Evolutionary conservation across 2,797 vertebrate genomes (phyloP), one percentile per base, ranked within the genome.

Genomic region (Anabas testudineus): DNA sequence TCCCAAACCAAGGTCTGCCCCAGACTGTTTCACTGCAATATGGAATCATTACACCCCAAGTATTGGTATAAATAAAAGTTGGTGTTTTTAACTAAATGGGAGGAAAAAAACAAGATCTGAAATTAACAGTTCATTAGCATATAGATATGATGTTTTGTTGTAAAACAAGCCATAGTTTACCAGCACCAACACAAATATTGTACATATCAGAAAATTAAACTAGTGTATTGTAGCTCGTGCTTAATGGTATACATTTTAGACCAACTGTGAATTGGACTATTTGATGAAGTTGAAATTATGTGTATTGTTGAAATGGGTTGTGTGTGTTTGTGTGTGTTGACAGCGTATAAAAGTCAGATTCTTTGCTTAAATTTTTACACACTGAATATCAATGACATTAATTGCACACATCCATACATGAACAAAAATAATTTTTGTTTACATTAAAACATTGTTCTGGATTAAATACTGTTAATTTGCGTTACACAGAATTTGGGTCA

Each of bases 71-170:
- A 82, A 77, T 90, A 79, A 86, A 87, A 30, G 69, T 79, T 86
- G 90, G 89, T 92, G 83, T 86, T 82, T 92, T 89, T 81, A n/a
- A 78, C 74, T 83, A 10, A 88, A 82, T 48, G 87, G 91, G 91
- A 92, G 91, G 90, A 91, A 90, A 92, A 88, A 91, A 92, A 91
- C 88, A 89, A 76, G 78, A 79, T 83, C 81, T 89, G 67, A 89
- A 80, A 84, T 77, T 7, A 28, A 63, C 10, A 12, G 10, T 61
- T 57, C 0, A 28, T 41, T 37, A n/a, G n/a, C n/a, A n/a, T n/a
- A 22, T 22, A 18, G 49, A 37, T n/a, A n/a, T n/a, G n/a, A 13
- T 53, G 14, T 30, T 41, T 2, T 32, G 41, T 26, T 42, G 10
- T 14, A n/a, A 16, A 47, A 32, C 32, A 48, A 47, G 9, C 9